Percentiles rank a stretch among this genome's conserved stretches.
These are phyloP conservation scores for Caenorhabditis latens DNA, from an alignment of 1,140 invertebrate species.

Conservation along the genomic window DNA sequence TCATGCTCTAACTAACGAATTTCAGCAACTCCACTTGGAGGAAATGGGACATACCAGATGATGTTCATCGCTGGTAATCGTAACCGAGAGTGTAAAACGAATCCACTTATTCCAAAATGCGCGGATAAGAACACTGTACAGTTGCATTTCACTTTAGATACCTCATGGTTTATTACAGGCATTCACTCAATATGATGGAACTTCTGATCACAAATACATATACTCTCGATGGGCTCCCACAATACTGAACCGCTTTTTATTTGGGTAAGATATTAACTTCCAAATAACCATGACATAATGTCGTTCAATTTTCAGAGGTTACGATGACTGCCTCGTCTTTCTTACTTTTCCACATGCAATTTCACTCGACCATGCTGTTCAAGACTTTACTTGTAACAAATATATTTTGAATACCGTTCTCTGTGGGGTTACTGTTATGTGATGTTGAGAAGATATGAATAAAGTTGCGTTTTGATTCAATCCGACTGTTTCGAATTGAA, in stretches of 20 bases:
- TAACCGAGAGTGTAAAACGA: background rate
- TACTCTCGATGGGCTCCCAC: background rate
- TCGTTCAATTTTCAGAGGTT: background rate
- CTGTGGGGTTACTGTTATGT: constrained; percentile 47
- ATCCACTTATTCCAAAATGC: background rate
- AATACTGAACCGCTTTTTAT: background rate
- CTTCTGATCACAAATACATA: constrained; percentile 15
- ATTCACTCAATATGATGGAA: background rate
- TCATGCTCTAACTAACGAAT: background rate
- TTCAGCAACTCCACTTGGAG: constrained; percentile 36
- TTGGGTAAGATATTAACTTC: too few species aligned
- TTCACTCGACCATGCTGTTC: background rate
- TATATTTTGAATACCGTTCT: background rate
- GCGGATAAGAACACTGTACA: too few species aligned
- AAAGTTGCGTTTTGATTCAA: too few species aligned
- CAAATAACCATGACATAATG: too few species aligned
- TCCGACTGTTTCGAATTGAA: too few species aligned
- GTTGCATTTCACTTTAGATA: too few species aligned
- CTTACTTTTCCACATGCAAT: background rate
- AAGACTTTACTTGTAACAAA: background rate
- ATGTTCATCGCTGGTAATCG: constrained; percentile 2
- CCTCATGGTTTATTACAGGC: background rate
- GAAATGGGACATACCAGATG: background rate
- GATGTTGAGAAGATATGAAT: background rate
- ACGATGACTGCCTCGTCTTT: background rate